Conservation (phyloP, 2,797 vertebrate species). For the Galago senegalensis region DNA sequence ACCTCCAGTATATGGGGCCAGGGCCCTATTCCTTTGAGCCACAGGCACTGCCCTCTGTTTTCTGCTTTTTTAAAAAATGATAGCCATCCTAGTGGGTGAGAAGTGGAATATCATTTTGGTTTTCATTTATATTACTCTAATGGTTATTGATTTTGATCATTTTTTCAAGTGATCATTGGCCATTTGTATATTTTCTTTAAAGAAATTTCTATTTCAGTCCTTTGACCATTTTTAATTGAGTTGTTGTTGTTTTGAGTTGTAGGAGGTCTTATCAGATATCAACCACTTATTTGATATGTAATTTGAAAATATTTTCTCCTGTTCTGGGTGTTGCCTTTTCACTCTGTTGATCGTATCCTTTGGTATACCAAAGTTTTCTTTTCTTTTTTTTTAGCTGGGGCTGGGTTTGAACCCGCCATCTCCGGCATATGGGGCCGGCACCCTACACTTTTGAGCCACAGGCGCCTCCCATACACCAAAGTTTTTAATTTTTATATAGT, state of each 20-base stretch:
- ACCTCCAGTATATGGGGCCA: too few species aligned
- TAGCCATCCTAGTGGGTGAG: not conserved
- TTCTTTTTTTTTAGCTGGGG: too few species aligned
- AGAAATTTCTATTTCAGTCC: not conserved
- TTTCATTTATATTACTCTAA: not conserved
- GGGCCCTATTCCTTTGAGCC: too few species aligned
- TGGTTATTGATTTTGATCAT: not conserved
- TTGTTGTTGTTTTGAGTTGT: not conserved
- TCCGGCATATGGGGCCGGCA: too few species aligned
- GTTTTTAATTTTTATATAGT: not conserved
- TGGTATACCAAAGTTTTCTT: not conserved
- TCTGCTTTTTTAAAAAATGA: not conserved
- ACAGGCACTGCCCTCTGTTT: not conserved
- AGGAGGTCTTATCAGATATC: not conserved
- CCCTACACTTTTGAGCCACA: too few species aligned
- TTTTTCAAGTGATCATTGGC: not conserved
- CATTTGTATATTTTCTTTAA: not conserved
- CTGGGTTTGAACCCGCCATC: too few species aligned
- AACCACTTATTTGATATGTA: not conserved
- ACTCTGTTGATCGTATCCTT: not conserved
- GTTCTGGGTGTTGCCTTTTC: not conserved
- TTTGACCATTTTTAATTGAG: not conserved
- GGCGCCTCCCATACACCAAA: not conserved
- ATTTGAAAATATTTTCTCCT: not conserved
- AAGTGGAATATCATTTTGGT: not conserved